Evolutionary conservation across 1,140 invertebrate genomes (phyloP), one percentile per base, ranked within the genome.

Genomic region (Zaprionus taronus): DNA sequence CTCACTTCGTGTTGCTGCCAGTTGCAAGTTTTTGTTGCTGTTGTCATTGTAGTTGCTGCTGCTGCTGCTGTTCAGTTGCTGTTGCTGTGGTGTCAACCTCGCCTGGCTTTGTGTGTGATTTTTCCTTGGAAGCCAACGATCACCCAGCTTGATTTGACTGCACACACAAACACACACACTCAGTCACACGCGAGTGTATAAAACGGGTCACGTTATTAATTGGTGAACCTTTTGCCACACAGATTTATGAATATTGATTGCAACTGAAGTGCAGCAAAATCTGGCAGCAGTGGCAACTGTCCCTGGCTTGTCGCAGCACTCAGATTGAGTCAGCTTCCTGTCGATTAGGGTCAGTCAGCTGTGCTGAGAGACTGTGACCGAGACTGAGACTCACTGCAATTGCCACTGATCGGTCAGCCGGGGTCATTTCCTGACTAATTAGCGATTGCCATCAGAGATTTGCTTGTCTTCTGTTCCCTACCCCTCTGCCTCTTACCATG

Each of bases 131-230:
- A 85, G 82, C 74, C 53, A 70, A 44, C 81, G 85, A 90, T 90
- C 86, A 82, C 86, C 85, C 85, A 90, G 77, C 82, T 90, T 90
- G 85, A 90, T 91, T 90, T 80, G 71, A 58, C 61, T 62, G 72
- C 74, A 68, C 78, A 77, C 55, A 63, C 38, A 41, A n/a, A 28
- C 41, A 24, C 15, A 24, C 15, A 56, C 44, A 58, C 28, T 20
- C 26, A 57, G 9, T 47, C 20, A 53, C 47, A 22, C 17, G 2
- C 28, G 24, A 3, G 26, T 66, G 34, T 26, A 65, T 11, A 82
- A 90, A 90, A 90, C 86, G 77, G 85, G 85, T 90, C 85, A 90
- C 86, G 82, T 91, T 90, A 90, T 90, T 90, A 90, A 90, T 90
- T 90, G 85, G 72, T 90, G 79, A 90, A 90, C 86, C 79, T 79